Conservation (phyloP, 2,797 vertebrate genomes). For the Rhinatrema bivittatum region DNA sequence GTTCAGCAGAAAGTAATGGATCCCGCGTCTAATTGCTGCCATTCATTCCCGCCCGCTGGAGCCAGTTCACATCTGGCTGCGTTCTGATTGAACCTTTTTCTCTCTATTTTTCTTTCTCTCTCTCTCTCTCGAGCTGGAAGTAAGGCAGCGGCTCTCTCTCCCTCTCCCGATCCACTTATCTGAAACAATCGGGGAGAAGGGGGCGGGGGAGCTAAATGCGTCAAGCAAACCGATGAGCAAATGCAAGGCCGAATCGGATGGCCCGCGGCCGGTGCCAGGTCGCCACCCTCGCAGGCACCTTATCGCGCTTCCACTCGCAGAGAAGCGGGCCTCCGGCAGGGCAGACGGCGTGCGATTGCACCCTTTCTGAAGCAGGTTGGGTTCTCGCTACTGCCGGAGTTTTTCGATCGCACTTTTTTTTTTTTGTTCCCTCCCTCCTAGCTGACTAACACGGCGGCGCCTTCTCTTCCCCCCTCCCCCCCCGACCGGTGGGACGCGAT, state of each 20-base stretch:
- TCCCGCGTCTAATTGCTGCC: conserved; percentile 49
- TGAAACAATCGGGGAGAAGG: background rate
- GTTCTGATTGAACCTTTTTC: conserved; percentile 56
- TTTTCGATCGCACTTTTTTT: too few species aligned
- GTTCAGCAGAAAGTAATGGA: conserved; percentile 36
- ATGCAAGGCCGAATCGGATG: background rate
- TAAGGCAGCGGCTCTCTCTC: background rate
- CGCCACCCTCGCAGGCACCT: too few species aligned
- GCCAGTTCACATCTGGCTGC: conserved; percentile 69
- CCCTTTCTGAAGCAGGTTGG: too few species aligned
- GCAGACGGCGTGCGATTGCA: too few species aligned
- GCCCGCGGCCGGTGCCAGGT: too few species aligned
- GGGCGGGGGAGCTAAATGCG: too few species aligned
- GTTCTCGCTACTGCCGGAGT: too few species aligned
- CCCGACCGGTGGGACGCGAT: conserved; percentile 4
- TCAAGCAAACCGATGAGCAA: too few species aligned
- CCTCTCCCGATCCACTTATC: conserved; percentile 7
- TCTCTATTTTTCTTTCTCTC: conserved; percentile 17
- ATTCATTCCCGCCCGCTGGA: conserved; percentile 33
- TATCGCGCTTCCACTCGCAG: too few species aligned
- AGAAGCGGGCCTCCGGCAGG: too few species aligned
- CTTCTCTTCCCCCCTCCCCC: conserved; percentile 7
- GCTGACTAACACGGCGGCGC: background rate
- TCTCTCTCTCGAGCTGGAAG: background rate
- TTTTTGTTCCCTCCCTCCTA: background rate